phyloP scores from a whole-genome alignment of 1,140 invertebrate genomes.

The Drosophila murphyi region DNA sequence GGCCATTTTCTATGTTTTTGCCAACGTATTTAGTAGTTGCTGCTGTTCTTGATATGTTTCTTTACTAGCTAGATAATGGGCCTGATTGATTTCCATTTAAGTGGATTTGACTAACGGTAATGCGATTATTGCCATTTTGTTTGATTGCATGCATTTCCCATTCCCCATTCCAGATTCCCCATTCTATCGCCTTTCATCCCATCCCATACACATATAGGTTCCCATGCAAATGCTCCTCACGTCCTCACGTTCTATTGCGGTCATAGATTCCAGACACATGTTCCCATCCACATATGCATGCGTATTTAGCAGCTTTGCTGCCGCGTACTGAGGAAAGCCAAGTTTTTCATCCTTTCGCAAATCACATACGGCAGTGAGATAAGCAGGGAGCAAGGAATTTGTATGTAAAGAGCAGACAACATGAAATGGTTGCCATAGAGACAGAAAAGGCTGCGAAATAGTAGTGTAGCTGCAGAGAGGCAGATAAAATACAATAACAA shows the following conservation, averaged over 20 bases:
- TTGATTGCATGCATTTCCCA: constrained; percentile 18
- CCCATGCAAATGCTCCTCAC: no score
- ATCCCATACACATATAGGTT: background rate
- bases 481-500: no score
- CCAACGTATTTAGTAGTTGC: constrained; percentile 3
- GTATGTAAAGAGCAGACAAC: background rate
- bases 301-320: background rate
- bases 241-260: constrained; percentile 29
- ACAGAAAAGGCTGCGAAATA: background rate
- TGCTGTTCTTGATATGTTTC: constrained; percentile 28
- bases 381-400: background rate
- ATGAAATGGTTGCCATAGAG: background rate
- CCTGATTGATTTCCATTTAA: constrained; percentile 73
- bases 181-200: background rate
- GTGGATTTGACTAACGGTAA: constrained; percentile 65
- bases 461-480: no score
- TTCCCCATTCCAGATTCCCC: background rate
- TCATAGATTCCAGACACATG: constrained; percentile 25
- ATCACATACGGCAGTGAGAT: background rate
- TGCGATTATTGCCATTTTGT: constrained; percentile 65
- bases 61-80: constrained; percentile 58
- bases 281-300: background rate
- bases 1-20: constrained; percentile 36
- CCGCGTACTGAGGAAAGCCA: constrained; percentile 2
- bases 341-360: background rate